Conservation (phyloP, 2,113 vertebrate genomes). For the Peucedramus taeniatus region DNA sequence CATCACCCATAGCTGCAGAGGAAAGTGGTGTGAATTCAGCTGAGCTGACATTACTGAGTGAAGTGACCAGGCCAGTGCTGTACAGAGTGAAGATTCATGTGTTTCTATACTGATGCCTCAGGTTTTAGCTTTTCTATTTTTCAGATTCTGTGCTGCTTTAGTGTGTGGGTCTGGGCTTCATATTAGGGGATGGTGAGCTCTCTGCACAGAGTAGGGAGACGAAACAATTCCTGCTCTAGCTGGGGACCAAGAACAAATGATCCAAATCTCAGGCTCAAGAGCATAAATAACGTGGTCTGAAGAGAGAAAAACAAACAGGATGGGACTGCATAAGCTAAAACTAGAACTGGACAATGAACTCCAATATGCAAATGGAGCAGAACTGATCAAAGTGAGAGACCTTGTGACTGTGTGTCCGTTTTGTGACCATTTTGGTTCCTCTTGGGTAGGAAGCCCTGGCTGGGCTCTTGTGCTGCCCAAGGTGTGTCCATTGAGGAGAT, state of each 20-base stretch:
- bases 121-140: not conserved
- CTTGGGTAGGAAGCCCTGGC: not conserved
- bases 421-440: not conserved
- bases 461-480: not conserved
- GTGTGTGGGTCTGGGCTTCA: not conserved
- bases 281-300: rapidly evolving
- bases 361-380: not conserved
- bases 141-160: not conserved
- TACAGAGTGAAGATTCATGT: not conserved
- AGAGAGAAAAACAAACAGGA: not conserved
- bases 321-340: not conserved
- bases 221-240: not conserved
- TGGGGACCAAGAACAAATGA: not conserved
- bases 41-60: not conserved
- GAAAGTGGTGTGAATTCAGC: not conserved
- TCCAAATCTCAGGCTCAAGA: not conserved
- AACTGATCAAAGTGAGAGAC: rapidly evolving
- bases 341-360: not conserved
- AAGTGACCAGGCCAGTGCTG: not conserved
- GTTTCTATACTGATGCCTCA: not conserved
- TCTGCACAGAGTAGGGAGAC: not conserved
- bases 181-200: not conserved
- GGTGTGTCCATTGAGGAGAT: not conserved
- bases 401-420: rapidly evolving
- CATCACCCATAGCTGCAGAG: not conserved